A percentile compares a stretch with the other conserved stretches of the same genome.
phyloP scores from a whole-genome alignment of 2,888 invertebrate genomes.

The Masnerella sp. region DNA sequence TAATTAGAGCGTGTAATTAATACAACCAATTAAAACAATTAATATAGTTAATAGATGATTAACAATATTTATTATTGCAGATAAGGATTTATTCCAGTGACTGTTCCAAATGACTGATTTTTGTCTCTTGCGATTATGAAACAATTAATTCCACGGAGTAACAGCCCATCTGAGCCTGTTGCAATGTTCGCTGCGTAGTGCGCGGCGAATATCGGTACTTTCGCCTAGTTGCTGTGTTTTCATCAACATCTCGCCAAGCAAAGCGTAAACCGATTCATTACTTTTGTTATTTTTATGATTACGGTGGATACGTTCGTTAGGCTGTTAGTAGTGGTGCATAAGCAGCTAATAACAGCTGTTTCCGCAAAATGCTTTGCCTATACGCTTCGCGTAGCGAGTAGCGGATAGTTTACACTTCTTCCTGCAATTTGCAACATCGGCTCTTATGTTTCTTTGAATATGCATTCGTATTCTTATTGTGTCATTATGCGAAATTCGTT shows the following conservation, averaged over 20 bases:
- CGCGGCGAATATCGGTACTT: conserved; percentile 53
- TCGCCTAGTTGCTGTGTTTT: conserved; percentile 52
- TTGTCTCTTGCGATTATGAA: conserved; percentile 37
- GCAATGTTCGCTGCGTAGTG: conserved; percentile 29
- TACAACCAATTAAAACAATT: conserved; percentile 14
- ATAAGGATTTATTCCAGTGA: conserved; percentile 19
- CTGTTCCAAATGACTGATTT: conserved; percentile 29
- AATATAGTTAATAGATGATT: neutral
- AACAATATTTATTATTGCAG: conserved; percentile 7
- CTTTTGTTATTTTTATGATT: conserved; percentile 48
- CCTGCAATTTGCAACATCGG: conserved; percentile 64
- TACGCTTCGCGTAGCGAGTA: conserved; percentile 44
- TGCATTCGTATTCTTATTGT: conserved; percentile 45
- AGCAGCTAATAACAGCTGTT: conserved; percentile 51
- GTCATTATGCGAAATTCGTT: conserved; percentile 42
- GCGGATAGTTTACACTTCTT: conserved; percentile 58
- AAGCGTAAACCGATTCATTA: conserved; percentile 54
- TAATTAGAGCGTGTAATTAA: neutral
- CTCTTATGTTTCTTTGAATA: conserved; percentile 31
- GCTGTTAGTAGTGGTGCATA: conserved; percentile 26
- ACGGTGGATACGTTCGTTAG: conserved; percentile 12
- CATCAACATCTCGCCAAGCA: conserved; percentile 44
- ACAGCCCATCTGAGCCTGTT: conserved; percentile 32
- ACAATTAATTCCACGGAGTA: conserved; percentile 35
- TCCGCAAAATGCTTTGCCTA: conserved; percentile 45